Base-by-base conservation (phyloP, 1,140 invertebrate species). In the Cotesia glomerata region DNA sequence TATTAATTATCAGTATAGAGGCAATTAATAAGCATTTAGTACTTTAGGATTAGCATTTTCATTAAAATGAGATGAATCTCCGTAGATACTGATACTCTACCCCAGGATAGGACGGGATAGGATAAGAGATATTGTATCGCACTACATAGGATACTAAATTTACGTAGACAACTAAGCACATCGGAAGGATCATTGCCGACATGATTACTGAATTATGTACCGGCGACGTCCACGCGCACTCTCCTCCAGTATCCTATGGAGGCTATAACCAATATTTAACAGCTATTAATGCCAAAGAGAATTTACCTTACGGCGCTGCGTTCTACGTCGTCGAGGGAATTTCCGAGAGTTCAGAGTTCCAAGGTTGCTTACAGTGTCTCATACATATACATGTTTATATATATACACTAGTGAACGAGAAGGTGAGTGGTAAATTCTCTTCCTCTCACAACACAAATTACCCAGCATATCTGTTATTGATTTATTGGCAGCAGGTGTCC, bases 241-340 rank as follows among this genome's bases (percentile, higher is more conserved):
- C 68, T 52, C 26, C 14, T 35, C 18, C 39, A 11, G 45, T 54
- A 34, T 61, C 69, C 73, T 74, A 49, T 45, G 49, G 63, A 75
- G 65, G 70, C 74, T 72, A 79, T 79, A 76, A 78, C 77, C 78
- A 80, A 79, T 80, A 80, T 80, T 80, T 80, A 80, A 80, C 78
- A 66, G 73, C 77, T 79, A 79, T 80, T 80, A 79, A 74, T 79
- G 79, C 79, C 79, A 80, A 80, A 80, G 74, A 79, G 79, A 80
- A 80, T 80, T 80, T 80, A 80, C 78, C 78, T 79, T 79, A 80
- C 76, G 73, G 75, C 71, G 70, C 70, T 71, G 61, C 13, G 14
- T 32, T 2, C 39, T 45, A 45, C 39, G 8, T 45, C 39, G 39
- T 9, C 39, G 11, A 45, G 39, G 39, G 39, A 11, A 45, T 45